Conservation (phyloP, 2,888 invertebrate genomes). For the Minunthozetes semirufus region DNA sequence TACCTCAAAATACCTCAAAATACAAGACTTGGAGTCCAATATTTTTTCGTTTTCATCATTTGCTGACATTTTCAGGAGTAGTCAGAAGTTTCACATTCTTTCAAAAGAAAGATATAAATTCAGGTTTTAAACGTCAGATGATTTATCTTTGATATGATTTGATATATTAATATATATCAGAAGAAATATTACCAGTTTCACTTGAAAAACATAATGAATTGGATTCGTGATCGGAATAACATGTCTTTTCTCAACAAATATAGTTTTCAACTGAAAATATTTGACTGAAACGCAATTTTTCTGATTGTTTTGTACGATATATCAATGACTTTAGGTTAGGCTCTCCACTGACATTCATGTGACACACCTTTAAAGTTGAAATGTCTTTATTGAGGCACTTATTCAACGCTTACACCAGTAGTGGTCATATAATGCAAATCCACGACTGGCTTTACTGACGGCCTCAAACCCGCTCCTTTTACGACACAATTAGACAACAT, state of each 20-base stretch:
- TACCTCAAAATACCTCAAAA: not conserved
- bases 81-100: not conserved
- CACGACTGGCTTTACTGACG: not conserved
- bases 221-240: not conserved
- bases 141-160: not conserved
- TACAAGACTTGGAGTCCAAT: not conserved
- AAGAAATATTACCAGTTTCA: not conserved
- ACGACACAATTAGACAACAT: conserved; percentile 5
- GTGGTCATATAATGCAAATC: conserved; percentile 21
- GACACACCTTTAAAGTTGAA: conserved; percentile 22
- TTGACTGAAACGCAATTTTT: not conserved
- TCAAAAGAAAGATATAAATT: not conserved
- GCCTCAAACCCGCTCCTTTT: not conserved
- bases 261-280: not conserved
- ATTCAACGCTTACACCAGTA: conserved; percentile 22
- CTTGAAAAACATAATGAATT: not conserved
- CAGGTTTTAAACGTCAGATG: not conserved
- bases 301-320: conserved; percentile 1
- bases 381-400: conserved; percentile 25
- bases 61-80: not conserved
- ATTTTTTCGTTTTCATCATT: not conserved
- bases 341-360: conserved; percentile 1
- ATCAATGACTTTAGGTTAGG: conserved; percentile 18
- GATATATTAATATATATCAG: not conserved
- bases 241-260: not conserved